These are phyloP conservation scores for Pseudococcus jackbeardsleyi DNA, from an alignment of 2,888 invertebrate genomes.

Conservation along the genomic window DNA sequence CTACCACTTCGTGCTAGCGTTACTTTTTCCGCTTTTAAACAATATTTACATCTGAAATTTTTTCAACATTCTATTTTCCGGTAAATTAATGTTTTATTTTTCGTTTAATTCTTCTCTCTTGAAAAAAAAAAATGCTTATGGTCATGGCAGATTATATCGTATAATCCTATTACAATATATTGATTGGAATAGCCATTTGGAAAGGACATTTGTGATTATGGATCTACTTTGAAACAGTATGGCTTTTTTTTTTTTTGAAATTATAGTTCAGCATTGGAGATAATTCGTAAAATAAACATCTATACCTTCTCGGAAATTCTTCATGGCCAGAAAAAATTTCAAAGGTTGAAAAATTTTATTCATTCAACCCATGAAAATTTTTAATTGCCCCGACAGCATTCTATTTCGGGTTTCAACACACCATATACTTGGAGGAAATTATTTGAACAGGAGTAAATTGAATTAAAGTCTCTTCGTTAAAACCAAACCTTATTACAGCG, in stretches of 20 bases:
- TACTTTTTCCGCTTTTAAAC: conserved; percentile 4
- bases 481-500: background rate
- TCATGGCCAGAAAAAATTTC: no score
- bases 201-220: no score
- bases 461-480: background rate
- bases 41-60: conserved; percentile 10
- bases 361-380: no score
- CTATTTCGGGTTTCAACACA: no score
- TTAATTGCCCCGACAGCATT: no score
- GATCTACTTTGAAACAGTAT: no score
- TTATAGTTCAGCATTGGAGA: no score
- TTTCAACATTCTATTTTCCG: background rate
- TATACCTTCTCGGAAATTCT: no score
- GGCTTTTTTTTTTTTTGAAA: no score
- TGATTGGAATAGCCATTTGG: no score
- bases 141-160: background rate
- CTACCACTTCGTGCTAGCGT: conserved; percentile 4
- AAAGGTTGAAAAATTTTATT: no score
- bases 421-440: background rate
- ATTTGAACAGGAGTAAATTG: background rate
- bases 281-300: no score
- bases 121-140: background rate
- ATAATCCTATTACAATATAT: background rate
- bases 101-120: background rate
- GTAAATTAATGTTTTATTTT: background rate